phyloP scores from a whole-genome alignment of 2,113 vertebrate species.

The Eurypyga helias region DNA sequence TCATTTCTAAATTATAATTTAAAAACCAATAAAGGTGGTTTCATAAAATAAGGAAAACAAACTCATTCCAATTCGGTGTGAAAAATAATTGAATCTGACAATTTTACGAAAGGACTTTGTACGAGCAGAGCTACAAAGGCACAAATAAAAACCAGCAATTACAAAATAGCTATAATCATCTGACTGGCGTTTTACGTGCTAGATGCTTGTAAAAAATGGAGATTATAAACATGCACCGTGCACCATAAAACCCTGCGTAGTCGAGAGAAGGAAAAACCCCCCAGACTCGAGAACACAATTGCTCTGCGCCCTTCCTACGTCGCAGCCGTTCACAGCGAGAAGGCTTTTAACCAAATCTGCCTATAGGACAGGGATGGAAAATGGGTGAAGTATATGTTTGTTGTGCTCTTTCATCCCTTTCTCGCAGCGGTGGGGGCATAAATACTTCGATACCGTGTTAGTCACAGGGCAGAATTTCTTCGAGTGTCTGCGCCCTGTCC shows the following conservation, averaged over 20 bases:
- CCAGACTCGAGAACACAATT: neutral
- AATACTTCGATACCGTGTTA: neutral
- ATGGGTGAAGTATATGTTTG: neutral
- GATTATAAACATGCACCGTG: neutral
- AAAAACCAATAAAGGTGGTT: constrained; percentile 20
- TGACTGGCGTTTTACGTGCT: neutral
- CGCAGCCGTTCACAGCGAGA: neutral
- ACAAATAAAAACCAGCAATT: neutral
- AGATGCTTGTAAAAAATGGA: neutral
- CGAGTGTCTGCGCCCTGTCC: neutral
- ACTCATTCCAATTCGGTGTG: neutral
- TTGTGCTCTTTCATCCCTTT: neutral
- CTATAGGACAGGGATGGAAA: neutral
- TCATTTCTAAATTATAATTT: constrained; percentile 20
- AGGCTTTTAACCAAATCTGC: constrained; percentile 14
- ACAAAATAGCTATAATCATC: neutral
- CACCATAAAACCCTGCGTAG: neutral
- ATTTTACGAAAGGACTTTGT: neutral
- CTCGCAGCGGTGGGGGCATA: accelerated
- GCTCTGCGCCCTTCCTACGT: neutral
- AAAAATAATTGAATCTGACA: constrained; percentile 22
- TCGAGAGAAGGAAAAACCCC: neutral
- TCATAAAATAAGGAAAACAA: constrained; percentile 19
- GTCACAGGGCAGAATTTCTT: neutral
- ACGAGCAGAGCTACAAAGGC: neutral